These are phyloP conservation scores for Oscheius onirici DNA, from an alignment of 2,888 invertebrate genomes.

Conservation along the genomic window DNA sequence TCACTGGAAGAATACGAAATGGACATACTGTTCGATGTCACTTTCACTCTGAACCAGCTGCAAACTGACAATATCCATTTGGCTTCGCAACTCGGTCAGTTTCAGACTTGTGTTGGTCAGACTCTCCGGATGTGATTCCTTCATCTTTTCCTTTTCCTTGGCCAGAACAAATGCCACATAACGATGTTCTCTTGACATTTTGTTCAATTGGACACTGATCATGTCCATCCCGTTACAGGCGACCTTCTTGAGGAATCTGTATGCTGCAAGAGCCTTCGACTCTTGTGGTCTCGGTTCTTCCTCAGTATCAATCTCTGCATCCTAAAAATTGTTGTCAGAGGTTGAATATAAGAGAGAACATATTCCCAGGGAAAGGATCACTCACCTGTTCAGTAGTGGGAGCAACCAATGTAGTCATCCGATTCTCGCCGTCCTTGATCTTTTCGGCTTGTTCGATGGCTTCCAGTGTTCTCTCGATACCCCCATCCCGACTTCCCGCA, in stretches of 20 bases:
- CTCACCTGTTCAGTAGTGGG: conserved; percentile 11
- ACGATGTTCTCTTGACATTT: conserved; percentile 86
- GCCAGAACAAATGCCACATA: conserved; percentile 89
- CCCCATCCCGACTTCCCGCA: conserved; percentile 62
- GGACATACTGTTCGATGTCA: conserved; percentile 62
- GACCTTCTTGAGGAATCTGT: conserved; percentile 48
- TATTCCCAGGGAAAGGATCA: neutral
- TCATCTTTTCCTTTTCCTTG: conserved; percentile 86
- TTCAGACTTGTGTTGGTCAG: conserved; percentile 51
- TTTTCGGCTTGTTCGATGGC: conserved; percentile 64
- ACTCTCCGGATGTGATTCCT: conserved; percentile 73
- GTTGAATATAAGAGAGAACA: neutral
- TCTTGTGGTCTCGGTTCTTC: conserved; percentile 24
- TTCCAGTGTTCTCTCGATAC: conserved; percentile 61
- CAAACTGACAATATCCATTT: conserved; percentile 60
- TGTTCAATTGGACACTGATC: conserved; percentile 47
- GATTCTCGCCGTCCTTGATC: conserved; percentile 54
- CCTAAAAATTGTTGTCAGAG: neutral
- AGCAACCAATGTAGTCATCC: conserved; percentile 49
- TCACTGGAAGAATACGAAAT: neutral
- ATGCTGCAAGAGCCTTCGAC: conserved; percentile 40
- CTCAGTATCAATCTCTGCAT: neutral
- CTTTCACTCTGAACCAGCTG: conserved; percentile 62
- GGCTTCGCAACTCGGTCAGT: conserved; percentile 57
- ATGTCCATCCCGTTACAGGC: conserved; percentile 42